Conservation (phyloP, 2,113 vertebrate genomes). For the Circaetus cinerascens region DNA sequence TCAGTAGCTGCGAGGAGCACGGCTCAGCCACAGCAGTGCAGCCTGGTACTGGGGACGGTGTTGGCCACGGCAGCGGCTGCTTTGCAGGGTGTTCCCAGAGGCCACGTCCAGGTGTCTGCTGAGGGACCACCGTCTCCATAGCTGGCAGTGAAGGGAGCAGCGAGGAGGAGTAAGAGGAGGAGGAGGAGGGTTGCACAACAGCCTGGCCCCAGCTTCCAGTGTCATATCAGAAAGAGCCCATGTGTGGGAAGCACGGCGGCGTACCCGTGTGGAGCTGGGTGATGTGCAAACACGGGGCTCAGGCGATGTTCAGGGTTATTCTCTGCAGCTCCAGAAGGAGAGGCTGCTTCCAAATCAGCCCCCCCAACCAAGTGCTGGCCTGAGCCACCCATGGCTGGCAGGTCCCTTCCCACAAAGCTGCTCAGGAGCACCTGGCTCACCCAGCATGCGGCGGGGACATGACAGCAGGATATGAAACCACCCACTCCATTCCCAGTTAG, state of each 20-base stretch:
- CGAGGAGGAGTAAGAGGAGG: neutral
- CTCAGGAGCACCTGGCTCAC: neutral
- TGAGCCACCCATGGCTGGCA: neutral
- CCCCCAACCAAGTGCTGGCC: neutral
- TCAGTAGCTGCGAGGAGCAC: neutral
- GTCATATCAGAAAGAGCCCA: rapidly evolving
- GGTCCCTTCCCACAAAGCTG: neutral
- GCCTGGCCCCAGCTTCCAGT: neutral
- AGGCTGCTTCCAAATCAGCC: neutral
- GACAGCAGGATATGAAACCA: neutral
- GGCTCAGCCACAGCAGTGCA: neutral
- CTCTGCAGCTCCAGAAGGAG: neutral
- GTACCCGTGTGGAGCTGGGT: neutral
- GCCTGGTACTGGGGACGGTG: rapidly evolving
- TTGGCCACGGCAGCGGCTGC: neutral
- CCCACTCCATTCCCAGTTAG: rapidly evolving
- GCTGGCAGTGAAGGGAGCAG: neutral
- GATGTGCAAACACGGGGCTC: neutral
- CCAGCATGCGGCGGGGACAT: too few relatives aligned
- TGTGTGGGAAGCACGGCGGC: rapidly evolving
- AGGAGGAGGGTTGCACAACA: neutral
- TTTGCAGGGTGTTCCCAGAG: neutral
- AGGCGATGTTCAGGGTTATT: neutral
- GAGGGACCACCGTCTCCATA: neutral
- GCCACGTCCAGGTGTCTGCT: neutral